Base-by-base conservation (phyloP, 1,140 invertebrate genomes). In the Odontomachus brunneus region DNA sequence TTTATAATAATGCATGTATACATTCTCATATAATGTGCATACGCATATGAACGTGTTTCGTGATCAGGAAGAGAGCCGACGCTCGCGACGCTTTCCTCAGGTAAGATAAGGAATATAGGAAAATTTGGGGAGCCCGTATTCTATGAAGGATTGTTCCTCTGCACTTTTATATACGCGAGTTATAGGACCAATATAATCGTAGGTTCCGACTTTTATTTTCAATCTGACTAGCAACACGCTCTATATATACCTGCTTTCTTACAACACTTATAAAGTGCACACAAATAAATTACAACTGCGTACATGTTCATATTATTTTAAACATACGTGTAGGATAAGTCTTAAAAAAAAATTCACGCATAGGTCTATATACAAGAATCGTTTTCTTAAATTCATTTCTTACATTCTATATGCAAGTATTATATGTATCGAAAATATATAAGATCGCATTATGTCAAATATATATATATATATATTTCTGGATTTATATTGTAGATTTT, bases 101-200 rank as follows among this genome's bases (percentile, higher is more conserved):
- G 22, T 88, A 78, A 85, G 38, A 59, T 74, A 78, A 83, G 51
- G 59, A 76, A 72, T 19, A 12, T 38, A 88, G 57, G 53, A 63
- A 82, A 67, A 38, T 33, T 63, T 72, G 51, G 78, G 65, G 29
- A 88, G 53, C 24, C 51, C 22, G 14, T 69, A 65, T 74, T 88
- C 72, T 75, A 80, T 53, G 65, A 88, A 60, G 74, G 59, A 85
- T 83, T 85, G 86, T 80, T 85, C 29, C 84, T 88, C 55, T 88
- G 86, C 87, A 88, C 78, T 88, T 88, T 88, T 88, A 85, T 88
- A 88, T 85, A 66, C 72, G 63, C 66, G 66, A 88, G 84, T n/a
- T 73, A 81, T 74, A 85, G 84, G 87, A 71, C 48, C 86, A 80
- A 84, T 44, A 63, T 29, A 55, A 59, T 22, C 49, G 14, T 44